Evolutionary conservation across 2,113 vertebrate genomes (phyloP).

Genomic region (Neolamprologus modestus): DNA sequence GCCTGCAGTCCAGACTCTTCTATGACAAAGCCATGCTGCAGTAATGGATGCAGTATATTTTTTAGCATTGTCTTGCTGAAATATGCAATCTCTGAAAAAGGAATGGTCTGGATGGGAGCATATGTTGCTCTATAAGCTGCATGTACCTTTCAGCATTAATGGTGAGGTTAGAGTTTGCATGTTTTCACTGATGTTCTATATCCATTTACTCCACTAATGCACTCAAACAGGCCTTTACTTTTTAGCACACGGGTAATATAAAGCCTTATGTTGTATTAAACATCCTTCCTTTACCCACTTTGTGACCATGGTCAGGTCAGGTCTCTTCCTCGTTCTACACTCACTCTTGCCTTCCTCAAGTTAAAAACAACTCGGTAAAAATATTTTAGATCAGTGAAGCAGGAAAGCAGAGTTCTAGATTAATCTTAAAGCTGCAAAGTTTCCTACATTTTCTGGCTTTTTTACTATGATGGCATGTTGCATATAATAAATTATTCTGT

Average conservation of each 20-base stretch:
- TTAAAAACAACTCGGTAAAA: not conserved
- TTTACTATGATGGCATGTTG: not conserved
- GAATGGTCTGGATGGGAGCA: not conserved
- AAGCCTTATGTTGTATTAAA: not conserved
- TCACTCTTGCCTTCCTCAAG: not conserved
- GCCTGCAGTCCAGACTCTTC: not conserved
- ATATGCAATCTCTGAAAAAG: not conserved
- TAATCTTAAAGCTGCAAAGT: not conserved
- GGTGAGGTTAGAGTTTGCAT: not conserved
- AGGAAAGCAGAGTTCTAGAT: not conserved
- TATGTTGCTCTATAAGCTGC: not conserved
- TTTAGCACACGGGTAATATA: not conserved
- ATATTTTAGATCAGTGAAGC: not conserved
- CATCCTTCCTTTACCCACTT: not conserved
- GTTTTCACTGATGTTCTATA: not conserved
- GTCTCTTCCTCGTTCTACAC: not conserved
- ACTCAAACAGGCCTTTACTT: not conserved
- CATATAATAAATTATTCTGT: not conserved
- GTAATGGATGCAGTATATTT: not conserved
- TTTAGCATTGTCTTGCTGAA: not conserved
- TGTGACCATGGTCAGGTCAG: not conserved
- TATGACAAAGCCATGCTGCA: not conserved
- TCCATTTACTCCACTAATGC: not conserved
- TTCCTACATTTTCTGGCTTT: not conserved
- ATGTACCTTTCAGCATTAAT: not conserved